Percentiles rank a stretch among this genome's conserved stretches.
Evolutionary conservation across 2,797 vertebrate species (phyloP).

Genomic region (Apogon talboti): DNA sequence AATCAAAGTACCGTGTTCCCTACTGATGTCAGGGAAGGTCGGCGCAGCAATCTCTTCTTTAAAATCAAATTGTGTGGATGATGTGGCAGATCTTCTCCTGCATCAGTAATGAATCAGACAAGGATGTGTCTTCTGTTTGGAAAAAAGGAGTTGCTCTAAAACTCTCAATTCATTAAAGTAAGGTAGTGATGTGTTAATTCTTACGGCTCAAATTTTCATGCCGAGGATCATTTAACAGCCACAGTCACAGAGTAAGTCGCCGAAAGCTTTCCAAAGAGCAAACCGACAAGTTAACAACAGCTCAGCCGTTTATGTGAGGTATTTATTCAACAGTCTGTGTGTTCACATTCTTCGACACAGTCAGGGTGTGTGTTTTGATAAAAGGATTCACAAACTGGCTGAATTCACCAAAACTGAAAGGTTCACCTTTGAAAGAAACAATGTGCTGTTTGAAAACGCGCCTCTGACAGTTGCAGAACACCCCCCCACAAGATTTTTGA

Average conservation of each 20-base stretch:
- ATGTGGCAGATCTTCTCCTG: background rate
- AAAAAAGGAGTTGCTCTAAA: background rate
- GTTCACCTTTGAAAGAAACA: slow-evolving; percentile 77
- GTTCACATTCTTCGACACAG: slow-evolving; percentile 65
- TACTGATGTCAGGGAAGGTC: slow-evolving; percentile 60
- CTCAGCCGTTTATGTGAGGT: slow-evolving; percentile 60
- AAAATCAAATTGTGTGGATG: background rate
- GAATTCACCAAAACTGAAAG: slow-evolving; percentile 80
- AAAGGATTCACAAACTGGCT: slow-evolving; percentile 76
- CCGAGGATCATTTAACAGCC: slow-evolving; percentile 23
- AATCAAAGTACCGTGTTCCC: slow-evolving; percentile 59
- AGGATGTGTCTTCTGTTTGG: slow-evolving; percentile 17
- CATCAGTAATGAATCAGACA: slow-evolving; percentile 11
- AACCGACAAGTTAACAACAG: slow-evolving; percentile 45
- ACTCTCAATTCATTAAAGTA: background rate
- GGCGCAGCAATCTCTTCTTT: slow-evolving; percentile 9
- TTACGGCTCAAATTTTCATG: slow-evolving; percentile 3
- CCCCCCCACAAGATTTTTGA: slow-evolving; percentile 74
- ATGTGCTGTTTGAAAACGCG: slow-evolving; percentile 78
- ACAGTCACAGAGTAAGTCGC: slow-evolving; percentile 29
- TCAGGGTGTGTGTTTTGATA: slow-evolving; percentile 70
- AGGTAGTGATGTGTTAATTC: slow-evolving; percentile 19
- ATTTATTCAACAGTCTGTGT: slow-evolving; percentile 70
- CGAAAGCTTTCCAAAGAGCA: slow-evolving; percentile 35
- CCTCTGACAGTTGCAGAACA: slow-evolving; percentile 83